Base-by-base conservation (phyloP, 1,140 invertebrate species). In the Kradibia gibbosae region DNA sequence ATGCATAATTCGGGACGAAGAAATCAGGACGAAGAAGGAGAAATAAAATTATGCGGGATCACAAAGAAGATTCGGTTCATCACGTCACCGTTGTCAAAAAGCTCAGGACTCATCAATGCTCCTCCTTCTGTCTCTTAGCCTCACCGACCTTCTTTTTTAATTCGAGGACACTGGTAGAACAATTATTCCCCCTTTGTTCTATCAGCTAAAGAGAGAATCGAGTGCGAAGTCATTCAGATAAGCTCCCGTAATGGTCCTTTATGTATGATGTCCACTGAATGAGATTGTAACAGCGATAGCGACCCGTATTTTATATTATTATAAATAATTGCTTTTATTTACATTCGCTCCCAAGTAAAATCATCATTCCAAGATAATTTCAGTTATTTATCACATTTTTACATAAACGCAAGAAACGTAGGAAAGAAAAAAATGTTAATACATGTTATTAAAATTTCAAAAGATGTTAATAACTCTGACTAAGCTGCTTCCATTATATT, bases 11-110 rank as follows among this genome's bases (percentile, higher is more conserved):
- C 86, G 85, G 83, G 86, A 88, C 86, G 87, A 87, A 86, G 86
- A 85, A 73, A 74, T 70, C 34, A 84, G 85, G 87, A 87, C 86
- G 86, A 85, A 73, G 80, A 76, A 48, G 84, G 85, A 87, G 87
- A 89, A 88, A 89, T 89, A 89, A 88, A 67, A 89, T 89, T 89
- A 89, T 89, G 88, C 88, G 86, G 88, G 88, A 89, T 89, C 87
- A 89, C 88, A 89, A 88, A 88, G 85, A 85, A 86, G 86, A 85
- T 70, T 25, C 70, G 82, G 78, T 83, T 73, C 78, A 78, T 75
- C 83, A 75, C 67, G 78, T 81, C 84, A 62, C 17, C 85, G 78
- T 42, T 13, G 36, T 80, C 71, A 45, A 81, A 25, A 82, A 73
- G 65, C 67, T 81, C 28, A 53, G 57, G 15, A 36, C 73, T 74